Conservation (phyloP, 2,888 invertebrate species). For the Amiota mariae region DNA sequence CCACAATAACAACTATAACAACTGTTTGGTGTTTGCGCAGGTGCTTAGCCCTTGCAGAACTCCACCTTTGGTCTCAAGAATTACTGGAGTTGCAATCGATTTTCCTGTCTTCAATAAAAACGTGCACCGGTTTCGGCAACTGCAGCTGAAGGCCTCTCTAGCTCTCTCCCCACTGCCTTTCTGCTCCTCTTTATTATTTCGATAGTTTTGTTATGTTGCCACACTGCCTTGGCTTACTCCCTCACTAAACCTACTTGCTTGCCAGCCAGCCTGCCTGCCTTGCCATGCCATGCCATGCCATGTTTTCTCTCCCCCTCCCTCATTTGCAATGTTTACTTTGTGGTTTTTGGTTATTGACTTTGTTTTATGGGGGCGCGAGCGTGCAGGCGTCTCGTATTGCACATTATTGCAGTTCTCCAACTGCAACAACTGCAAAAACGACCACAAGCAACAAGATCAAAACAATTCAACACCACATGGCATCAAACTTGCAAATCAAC, state of each 20-base stretch:
- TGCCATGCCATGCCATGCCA: too few species aligned
- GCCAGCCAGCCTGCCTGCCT: too few species aligned
- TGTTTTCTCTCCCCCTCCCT: too few species aligned
- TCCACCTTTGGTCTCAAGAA: conserved; percentile 5
- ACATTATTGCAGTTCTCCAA: conserved; percentile 43
- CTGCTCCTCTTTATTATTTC: too few species aligned
- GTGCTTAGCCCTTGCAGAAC: conserved; percentile 28
- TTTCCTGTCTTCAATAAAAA: background rate
- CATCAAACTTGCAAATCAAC: conserved; percentile 51
- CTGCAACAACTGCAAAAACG: conserved; percentile 36
- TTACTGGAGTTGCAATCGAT: background rate
- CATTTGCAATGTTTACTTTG: conserved; percentile 28
- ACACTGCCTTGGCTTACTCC: too few species aligned
- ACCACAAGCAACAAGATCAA: conserved; percentile 32
- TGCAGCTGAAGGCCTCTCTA: background rate
- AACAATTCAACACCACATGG: conserved; percentile 37
- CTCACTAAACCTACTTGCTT: too few species aligned
- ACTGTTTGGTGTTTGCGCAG: conserved; percentile 51
- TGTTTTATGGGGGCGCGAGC: conserved; percentile 47
- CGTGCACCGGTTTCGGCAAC: conserved; percentile 2
- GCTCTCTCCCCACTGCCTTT: background rate
- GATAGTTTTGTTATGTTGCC: too few species aligned
- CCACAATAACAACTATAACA: conserved; percentile 37
- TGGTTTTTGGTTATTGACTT: conserved; percentile 40
- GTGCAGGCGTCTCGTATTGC: conserved; percentile 29